phyloP scores from a whole-genome alignment of 2,113 vertebrate genomes.

The Malaclemys terrapin region DNA sequence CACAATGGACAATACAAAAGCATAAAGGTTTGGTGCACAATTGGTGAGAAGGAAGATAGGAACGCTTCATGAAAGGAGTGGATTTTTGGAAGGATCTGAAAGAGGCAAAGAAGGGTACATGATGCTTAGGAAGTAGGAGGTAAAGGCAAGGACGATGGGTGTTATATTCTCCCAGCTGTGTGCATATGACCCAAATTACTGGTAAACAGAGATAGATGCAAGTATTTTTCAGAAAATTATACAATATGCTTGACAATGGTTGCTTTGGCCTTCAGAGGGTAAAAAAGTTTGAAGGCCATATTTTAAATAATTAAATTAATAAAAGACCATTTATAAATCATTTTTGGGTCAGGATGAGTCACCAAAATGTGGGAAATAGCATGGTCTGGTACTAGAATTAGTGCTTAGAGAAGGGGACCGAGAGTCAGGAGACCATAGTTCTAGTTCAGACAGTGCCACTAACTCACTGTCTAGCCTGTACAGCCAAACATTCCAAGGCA shows the following conservation, averaged over 20 bases:
- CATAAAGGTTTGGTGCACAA: fast-evolving
- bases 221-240: not conserved
- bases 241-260: not conserved
- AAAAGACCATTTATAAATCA: conserved; percentile 37
- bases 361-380: not conserved
- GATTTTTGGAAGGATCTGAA: not conserved
- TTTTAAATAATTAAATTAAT: conserved; percentile 1
- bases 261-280: not conserved
- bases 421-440: conserved; percentile 1
- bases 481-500: not conserved
- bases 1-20: not conserved
- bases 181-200: not conserved
- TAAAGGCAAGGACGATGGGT: not conserved
- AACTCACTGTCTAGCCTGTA: conserved; percentile 17
- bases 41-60: not conserved
- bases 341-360: conserved; percentile 16
- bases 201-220: not conserved
- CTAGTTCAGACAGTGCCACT: conserved; percentile 18
- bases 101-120: fast-evolving
- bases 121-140: not conserved
- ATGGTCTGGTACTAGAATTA: not conserved
- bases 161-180: fast-evolving
- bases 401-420: not conserved
- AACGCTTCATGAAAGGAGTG: not conserved
- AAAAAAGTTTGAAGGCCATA: conserved; percentile 26